A percentile compares a stretch with the other conserved stretches of the same genome.
Evolutionary conservation across 2,888 invertebrate species (phyloP).

Genomic region (Scaptodrosophila latifasciaeformis): DNA sequence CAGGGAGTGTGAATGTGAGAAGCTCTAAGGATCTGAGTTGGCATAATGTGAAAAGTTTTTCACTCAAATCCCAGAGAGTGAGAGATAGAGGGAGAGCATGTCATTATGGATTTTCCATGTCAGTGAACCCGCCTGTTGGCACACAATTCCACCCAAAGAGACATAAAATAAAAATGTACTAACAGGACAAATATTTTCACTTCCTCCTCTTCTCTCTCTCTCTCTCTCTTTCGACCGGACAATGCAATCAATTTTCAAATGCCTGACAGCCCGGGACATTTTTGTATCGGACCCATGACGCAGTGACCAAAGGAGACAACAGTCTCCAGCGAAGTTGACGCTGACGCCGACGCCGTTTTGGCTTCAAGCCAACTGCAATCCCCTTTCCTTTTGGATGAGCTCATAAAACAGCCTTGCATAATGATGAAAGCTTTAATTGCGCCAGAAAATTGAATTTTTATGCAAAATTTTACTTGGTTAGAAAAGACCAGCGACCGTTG

Average conservation of each 20-base stretch:
- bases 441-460: slow-evolving; percentile 51
- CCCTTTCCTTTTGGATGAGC: no score
- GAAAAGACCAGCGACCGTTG: slow-evolving; percentile 5
- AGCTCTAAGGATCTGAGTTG: no score
- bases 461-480: no score
- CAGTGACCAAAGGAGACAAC: slow-evolving; percentile 29
- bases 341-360: slow-evolving; percentile 35
- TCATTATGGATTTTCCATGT: slow-evolving; percentile 38
- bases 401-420: slow-evolving; percentile 40
- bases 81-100: slow-evolving; percentile 14
- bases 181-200: no score
- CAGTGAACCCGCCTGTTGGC: slow-evolving; percentile 46
- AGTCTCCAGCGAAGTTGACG: background rate
- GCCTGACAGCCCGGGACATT: slow-evolving; percentile 52
- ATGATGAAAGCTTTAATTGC: slow-evolving; percentile 55
- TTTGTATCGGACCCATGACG: slow-evolving; percentile 22
- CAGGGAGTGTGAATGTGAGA: no score
- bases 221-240: no score
- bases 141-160: no score
- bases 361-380: slow-evolving; percentile 59
- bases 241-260: slow-evolving; percentile 52
- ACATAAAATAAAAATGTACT: no score
- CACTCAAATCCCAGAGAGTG: no score
- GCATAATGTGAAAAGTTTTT: no score
- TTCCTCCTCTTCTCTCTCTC: no score